Base-by-base conservation (phyloP, 1,140 invertebrate genomes). In the Bombus superbus region DNA sequence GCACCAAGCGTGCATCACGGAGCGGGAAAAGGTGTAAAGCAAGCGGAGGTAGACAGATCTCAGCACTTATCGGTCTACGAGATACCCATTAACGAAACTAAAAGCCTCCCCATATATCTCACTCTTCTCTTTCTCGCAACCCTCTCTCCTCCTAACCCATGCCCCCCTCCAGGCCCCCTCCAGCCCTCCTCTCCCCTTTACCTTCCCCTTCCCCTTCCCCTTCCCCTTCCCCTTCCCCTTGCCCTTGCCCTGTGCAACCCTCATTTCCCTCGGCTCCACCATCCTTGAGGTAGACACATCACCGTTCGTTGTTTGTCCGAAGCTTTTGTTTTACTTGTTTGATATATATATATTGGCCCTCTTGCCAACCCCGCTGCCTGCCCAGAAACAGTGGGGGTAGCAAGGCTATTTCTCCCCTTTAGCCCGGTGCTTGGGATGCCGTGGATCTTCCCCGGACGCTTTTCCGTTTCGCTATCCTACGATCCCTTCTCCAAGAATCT, bases 41-140 rank as follows among this genome's bases (percentile, higher is more conserved):
- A 93, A 95, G 92, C 91, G 80, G 91, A 92, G 93, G 92, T 93
- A 94, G 94, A 94, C 93, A 94, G 93, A 94, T 94, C 94, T 94
- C 93, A 93, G 94, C 94, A 94, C 94, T 94, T 94, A 94, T 94
- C 94, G 94, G 93, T 93, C 94, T 92, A 93, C 94, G 93, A 94
- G 94, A 94, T 94, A 94, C 91, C 94, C 94, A 94, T 94, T 94
- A 94, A 94, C 94, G 94, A 94, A 94, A 94, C 94, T 94, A 94
- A 94, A 94, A 94, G 94, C 94, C 93, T 94, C 93, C 92, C 94
- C 94, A 94, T 94, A 94, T 94, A 94, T 94, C 93, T 94, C 91
- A 69, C 83, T 85, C 86, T 83, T 94, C 93, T 94, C 91, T 81
- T 85, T 87, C 88, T 84, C 79, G 82, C 90, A 91, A 91, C 91